Percentiles rank a stretch among this genome's conserved stretches.
Evolutionary conservation across 2,113 vertebrate genomes (phyloP).

Genomic region (Alosa alosa): DNA sequence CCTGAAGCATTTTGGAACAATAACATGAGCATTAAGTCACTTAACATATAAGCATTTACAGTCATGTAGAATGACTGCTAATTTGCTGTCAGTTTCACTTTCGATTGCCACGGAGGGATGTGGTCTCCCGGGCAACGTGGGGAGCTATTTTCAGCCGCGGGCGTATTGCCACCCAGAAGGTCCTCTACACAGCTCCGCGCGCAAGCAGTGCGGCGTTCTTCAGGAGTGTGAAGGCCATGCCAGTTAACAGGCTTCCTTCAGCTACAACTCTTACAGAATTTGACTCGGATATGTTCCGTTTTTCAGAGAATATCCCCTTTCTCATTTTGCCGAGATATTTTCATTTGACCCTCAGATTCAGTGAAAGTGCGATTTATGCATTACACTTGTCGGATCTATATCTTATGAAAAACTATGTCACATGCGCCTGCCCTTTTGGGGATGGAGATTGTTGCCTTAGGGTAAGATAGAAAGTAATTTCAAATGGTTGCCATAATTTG

Average conservation of each 20-base stretch:
- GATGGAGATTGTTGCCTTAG: background rate
- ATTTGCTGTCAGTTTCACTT: constrained; percentile 38
- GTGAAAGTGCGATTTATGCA: background rate
- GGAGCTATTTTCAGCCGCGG: constrained; percentile 69
- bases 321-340: background rate
- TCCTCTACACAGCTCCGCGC: constrained; percentile 11
- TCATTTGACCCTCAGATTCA: background rate
- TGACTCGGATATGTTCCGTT: background rate
- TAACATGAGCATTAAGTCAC: background rate
- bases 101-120: constrained; percentile 60
- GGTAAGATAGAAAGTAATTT: background rate
- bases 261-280: background rate
- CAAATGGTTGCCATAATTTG: background rate
- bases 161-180: constrained; percentile 52
- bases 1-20: background rate
- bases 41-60: background rate
- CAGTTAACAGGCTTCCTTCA: background rate
- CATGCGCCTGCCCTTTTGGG: background rate
- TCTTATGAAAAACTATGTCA: background rate
- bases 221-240: background rate
- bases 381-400: background rate
- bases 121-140: constrained; percentile 69
- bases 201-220: background rate
- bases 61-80: background rate
- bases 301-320: background rate